These are phyloP conservation scores for Saiga tatarica DNA, from an alignment of 2,113 vertebrate species.

Conservation along the genomic window DNA sequence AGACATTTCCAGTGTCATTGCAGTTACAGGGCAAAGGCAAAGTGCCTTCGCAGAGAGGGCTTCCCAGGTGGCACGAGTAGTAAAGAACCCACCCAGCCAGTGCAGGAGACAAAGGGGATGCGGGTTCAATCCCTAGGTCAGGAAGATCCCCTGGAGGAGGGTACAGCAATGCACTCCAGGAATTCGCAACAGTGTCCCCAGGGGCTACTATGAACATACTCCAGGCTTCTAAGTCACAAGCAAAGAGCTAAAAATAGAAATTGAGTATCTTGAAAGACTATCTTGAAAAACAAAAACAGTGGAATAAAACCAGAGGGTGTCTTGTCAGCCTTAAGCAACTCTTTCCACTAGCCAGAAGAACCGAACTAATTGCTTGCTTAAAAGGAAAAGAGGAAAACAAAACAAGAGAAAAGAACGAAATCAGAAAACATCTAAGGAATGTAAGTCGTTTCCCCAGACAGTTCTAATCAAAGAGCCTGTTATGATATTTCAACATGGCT, in stretches of 20 bases:
- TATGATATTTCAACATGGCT: constrained; percentile 62
- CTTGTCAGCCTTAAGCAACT: constrained; percentile 77
- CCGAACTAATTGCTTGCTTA: constrained; percentile 75
- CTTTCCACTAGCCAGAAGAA: constrained; percentile 72
- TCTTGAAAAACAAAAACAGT: constrained; percentile 83
- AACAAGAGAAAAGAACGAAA: constrained; percentile 66
- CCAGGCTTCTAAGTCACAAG: constrained; percentile 70
- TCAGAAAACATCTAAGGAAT: constrained; percentile 78
- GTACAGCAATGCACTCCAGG: not conserved
- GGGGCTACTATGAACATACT: constrained; percentile 74
- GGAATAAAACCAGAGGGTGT: constrained; percentile 80
- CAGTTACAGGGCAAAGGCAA: constrained; percentile 30
- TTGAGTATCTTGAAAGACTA: constrained; percentile 78
- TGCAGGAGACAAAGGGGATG: not conserved
- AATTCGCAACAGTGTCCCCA: constrained; percentile 17
- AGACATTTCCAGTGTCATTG: not conserved
- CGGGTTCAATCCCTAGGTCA: not conserved
- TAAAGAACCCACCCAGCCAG: not conserved
- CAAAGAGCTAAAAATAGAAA: constrained; percentile 80
- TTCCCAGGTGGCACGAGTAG: not conserved
- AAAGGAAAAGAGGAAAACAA: constrained; percentile 52
- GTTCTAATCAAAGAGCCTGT: constrained; percentile 68
- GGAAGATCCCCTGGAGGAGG: not conserved
- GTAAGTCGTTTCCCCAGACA: constrained; percentile 75
- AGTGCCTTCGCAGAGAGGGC: not conserved